Conservation (phyloP, 2,113 vertebrate species). For the Rhinolophus ferrumequinum region DNA sequence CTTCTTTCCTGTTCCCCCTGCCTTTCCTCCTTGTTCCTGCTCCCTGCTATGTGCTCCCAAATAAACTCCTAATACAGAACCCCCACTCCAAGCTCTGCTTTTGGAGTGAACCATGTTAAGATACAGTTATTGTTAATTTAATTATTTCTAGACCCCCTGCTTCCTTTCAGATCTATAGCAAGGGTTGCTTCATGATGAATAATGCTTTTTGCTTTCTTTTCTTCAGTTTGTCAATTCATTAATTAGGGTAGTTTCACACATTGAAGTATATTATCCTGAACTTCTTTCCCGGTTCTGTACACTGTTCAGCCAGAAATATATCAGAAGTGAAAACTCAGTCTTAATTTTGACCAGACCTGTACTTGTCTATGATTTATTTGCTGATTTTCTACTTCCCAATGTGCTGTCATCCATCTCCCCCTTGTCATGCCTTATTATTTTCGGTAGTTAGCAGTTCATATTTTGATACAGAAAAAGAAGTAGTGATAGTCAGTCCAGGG, state of each 20-base stretch:
- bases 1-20: background rate
- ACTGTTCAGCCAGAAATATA: background rate
- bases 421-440: background rate
- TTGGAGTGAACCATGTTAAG: background rate
- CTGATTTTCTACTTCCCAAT: background rate
- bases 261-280: background rate
- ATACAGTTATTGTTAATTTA: background rate
- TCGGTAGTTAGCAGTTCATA: background rate
- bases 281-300: background rate
- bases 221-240: background rate
- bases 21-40: background rate
- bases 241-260: background rate
- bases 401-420: background rate
- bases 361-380: background rate
- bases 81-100: background rate
- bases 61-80: background rate
- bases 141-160: background rate
- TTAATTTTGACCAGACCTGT: background rate
- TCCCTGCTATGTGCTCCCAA: background rate
- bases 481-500: background rate
- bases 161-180: background rate
- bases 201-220: background rate
- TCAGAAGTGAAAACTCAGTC: background rate
- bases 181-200: background rate
- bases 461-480: background rate